Evolutionary conservation across 2,113 vertebrate genomes (phyloP), one percentile per base, ranked within the genome.

Genomic region (Barbus barbus): DNA sequence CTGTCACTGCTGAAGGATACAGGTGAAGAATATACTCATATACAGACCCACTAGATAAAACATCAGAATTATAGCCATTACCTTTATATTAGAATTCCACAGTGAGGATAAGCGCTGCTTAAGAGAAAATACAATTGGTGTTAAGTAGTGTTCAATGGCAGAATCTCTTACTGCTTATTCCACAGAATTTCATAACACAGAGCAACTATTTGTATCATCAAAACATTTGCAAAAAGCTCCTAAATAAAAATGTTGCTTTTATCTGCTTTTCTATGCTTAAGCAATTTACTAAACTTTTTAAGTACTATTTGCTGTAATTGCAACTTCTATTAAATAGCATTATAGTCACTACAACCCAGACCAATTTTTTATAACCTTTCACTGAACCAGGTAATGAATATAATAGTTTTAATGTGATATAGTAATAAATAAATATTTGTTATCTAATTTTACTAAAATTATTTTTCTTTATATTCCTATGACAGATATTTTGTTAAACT

Each of bases 401-500:
- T 4, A 74, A 74, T 51, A 2, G 0, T 9, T 46, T 51, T 51
- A 9, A 1, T 51, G 13, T 31, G 58, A 16, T 22, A 5, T 69
- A n/a, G 33, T 31, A 16, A 20, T 46, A 13, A 76, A 14, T 24
- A 5, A 73, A 48, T 48, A 51, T 44, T 3, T 78, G 18, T 77
- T n/a, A 26, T 28, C 41, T 48, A 1, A 24, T 67, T 20, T 9
- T 20, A 1, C 60, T 26, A 14, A 12, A 41, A 41, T 53, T 48
- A 13, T 85, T 26, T 78, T 65, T 85, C 4, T 38, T 38, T 24
- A 2, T 83, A 85, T 81, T 12, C 82, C 53, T 46, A 3, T 82
- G 51, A 24, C 92, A 96, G 95, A 96, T 86, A 96, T 96, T 22
- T 0, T 94, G 83, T 89, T 96, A 83, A 96, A 96, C 89, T 96